Evolutionary conservation across 2,113 vertebrate genomes (phyloP).

Genomic region (Salvelinus namaycush): DNA sequence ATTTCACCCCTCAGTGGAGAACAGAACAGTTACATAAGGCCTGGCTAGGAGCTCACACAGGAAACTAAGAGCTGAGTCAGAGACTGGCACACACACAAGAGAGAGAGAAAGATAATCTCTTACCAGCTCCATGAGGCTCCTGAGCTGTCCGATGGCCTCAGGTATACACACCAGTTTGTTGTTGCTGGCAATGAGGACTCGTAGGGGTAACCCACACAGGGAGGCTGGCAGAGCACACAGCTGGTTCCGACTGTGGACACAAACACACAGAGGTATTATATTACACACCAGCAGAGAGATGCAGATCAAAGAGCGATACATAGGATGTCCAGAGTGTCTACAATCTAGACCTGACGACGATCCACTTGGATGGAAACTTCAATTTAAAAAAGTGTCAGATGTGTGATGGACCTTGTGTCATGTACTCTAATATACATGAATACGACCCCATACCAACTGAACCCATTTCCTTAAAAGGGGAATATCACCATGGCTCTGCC

Average conservation of each 20-base stretch:
- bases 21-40: constrained; percentile 10
- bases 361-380: no score
- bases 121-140: constrained; percentile 94
- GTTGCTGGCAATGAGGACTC: constrained; percentile 96
- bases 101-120: constrained; percentile 28
- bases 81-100: background rate
- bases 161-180: constrained; percentile 94
- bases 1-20: background rate
- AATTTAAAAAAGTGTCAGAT: no score
- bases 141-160: constrained; percentile 89
- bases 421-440: no score
- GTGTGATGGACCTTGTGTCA: no score
- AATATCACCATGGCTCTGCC: no score
- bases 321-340: no score
- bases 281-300: background rate
- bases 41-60: background rate
- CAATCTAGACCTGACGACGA: no score
- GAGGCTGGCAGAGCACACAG: constrained; percentile 87
- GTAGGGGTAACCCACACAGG: constrained; percentile 91
- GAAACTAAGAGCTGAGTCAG: constrained; percentile 19
- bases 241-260: constrained; percentile 88
- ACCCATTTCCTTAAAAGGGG: no score
- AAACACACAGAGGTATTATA: constrained; percentile 26
- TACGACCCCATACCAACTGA: no score
- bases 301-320: background rate